phyloP scores from a whole-genome alignment of 1,140 invertebrate genomes.

The Cydia pomonella region DNA sequence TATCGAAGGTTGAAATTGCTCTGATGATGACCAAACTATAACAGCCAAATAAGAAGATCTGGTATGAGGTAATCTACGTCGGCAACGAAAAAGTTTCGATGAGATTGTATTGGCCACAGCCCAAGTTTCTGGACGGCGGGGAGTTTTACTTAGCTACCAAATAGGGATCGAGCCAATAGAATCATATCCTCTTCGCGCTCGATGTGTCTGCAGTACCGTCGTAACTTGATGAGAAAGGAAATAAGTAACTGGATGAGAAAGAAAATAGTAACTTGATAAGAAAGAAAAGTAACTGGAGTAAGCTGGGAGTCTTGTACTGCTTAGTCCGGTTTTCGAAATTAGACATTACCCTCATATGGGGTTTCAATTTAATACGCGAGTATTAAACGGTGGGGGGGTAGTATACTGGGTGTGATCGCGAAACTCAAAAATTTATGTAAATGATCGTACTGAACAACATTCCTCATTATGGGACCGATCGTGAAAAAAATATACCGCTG shows the following conservation, averaged over 20 bases:
- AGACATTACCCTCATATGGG: no score
- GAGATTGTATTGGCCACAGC: slow-evolving; percentile 35
- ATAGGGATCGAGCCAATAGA: slow-evolving; percentile 35
- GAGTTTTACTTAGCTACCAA: slow-evolving; percentile 38
- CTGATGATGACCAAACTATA: neutral
- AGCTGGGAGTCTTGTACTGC: no score
- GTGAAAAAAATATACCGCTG: no score
- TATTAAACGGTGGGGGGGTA: no score
- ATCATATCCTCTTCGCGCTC: slow-evolving; percentile 20
- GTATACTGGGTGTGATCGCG: no score
- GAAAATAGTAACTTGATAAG: neutral
- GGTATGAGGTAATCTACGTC: neutral
- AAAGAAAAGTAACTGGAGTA: no score
- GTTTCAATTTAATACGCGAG: no score
- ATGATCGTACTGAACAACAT: no score
- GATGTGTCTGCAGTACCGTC: neutral
- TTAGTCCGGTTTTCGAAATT: no score
- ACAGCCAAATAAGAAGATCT: neutral
- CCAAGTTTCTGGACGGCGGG: slow-evolving; percentile 38
- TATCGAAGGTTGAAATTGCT: no score
- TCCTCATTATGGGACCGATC: no score
- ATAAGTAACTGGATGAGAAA: neutral
- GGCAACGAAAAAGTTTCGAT: slow-evolving; percentile 45
- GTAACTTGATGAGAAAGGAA: neutral
- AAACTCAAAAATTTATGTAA: no score